phyloP scores from a whole-genome alignment of 2,888 invertebrate genomes.

The Agrotis exclamationis region DNA sequence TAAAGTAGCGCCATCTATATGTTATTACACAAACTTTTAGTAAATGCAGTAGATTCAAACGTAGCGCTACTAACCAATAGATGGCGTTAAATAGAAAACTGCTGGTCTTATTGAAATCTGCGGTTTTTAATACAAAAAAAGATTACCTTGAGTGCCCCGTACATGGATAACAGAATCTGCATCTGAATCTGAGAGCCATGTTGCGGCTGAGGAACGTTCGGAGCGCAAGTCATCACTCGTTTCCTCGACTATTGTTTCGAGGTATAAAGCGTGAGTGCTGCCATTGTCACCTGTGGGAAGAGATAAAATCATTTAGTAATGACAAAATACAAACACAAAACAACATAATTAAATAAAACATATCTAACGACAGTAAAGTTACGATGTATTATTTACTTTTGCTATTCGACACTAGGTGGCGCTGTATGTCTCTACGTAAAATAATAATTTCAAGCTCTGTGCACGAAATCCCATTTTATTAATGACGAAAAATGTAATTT shows the following conservation, averaged over 20 bases:
- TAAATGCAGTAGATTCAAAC: conserved; percentile 2
- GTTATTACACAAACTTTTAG: background rate
- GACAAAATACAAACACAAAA: background rate
- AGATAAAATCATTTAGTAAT: conserved; percentile 13
- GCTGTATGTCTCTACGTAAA: conserved; percentile 47
- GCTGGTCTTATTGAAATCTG: no score
- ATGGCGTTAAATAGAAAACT: conserved; percentile 72
- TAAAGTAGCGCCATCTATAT: conserved; percentile 68
- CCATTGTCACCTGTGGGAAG: conserved; percentile 84
- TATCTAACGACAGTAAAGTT: background rate
- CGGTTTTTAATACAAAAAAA: background rate
- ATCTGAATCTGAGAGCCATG: conserved; percentile 94
- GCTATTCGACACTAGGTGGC: conserved; percentile 73
- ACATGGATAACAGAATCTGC: conserved; percentile 95
- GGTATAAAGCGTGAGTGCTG: conserved; percentile 92
- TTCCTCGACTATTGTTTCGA: conserved; percentile 97
- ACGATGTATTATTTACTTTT: conserved; percentile 7
- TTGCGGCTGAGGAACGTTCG: conserved; percentile 93
- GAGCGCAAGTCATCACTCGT: conserved; percentile 96
- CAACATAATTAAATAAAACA: rapidly evolving
- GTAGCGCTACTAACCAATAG: conserved; percentile 73
- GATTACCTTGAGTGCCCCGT: conserved; percentile 86
- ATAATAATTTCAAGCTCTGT: no score
- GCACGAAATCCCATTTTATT: no score
- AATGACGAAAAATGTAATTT: no score